Base-by-base conservation (phyloP, 2,888 invertebrate genomes). In the Drosophila histrio region DNA sequence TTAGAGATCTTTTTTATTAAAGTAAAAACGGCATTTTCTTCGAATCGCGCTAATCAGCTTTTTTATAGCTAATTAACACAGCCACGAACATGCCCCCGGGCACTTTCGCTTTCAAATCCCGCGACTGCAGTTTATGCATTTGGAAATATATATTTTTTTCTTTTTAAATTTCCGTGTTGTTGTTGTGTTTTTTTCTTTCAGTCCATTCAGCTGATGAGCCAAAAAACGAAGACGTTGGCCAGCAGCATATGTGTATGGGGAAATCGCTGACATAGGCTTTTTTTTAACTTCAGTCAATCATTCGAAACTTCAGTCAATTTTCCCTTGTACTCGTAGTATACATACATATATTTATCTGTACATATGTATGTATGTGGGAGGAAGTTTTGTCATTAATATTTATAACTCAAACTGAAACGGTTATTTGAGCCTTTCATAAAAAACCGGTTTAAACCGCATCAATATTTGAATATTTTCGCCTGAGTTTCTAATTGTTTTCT, bases 31-130 rank as follows among this genome's bases (percentile, higher is more conserved):
- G 47, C 57, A 32, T 43, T 58, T 63, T 44, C 28, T 50, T 49
- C 22, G 41, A 36, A 43, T 28, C 26, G 9, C 34, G 38, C 38
- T 59, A 64, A 63, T 58, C 63, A 63, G 58, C 63, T 59, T 57
- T 54, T 43, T 62, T 49, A 47, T 15, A 28, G 53, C 60, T 53
- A 60, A 65, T 65, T 60, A 53, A 60, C 53, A 61, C 43, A 36
- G 15, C 50, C 24, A 24, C 30, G 15, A 61, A 39, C 26, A 54
- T 49, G 43, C 44, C 50, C 41, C 38, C 26, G 8, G 43, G 17
- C 43, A 64, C 64, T 64, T 64, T 64, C 64, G 62, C 62, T 62
- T 62, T 62, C 36, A 43, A 59, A 11, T 13, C 26, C 24, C 59
- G 32, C 41, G 32, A 47, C 50, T 54, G 61, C 46, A 54, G 39